These are phyloP conservation scores for Poecilia latipinna DNA, from an alignment of 2,113 vertebrate species.

Conservation along the genomic window DNA sequence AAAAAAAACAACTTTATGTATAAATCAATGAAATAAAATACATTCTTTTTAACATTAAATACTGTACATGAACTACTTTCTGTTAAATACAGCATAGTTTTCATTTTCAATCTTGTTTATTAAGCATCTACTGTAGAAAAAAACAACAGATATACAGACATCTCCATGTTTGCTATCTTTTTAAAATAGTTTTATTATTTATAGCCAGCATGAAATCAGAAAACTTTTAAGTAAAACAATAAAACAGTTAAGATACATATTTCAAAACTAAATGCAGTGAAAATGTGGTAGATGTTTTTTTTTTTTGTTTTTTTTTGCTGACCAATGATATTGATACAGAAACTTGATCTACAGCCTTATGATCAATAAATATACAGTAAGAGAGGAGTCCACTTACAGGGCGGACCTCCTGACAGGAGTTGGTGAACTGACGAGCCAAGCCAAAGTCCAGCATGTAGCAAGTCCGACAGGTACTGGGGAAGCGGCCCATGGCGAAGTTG, in stretches of 20 bases:
- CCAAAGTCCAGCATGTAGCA: constrained; percentile 99
- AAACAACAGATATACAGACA: background rate
- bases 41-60: background rate
- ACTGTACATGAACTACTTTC: background rate
- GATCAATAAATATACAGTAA: background rate
- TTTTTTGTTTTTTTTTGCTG: background rate
- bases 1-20: no score
- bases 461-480: constrained; percentile 95
- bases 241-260: background rate
- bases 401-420: constrained; percentile 97
- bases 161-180: background rate
- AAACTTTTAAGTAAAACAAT: background rate
- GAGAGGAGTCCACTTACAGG: constrained; percentile 85
- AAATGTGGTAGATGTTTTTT: background rate
- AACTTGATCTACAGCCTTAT: background rate
- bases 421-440: constrained; percentile 97
- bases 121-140: background rate
- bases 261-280: background rate
- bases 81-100: background rate
- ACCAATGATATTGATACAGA: background rate
- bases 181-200: background rate
- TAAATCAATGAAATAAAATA: background rate
- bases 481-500: constrained; percentile 98
- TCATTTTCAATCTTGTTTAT: background rate
- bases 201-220: background rate